Conservation (phyloP, 2,888 invertebrate species). For the Sycophila texana region DNA sequence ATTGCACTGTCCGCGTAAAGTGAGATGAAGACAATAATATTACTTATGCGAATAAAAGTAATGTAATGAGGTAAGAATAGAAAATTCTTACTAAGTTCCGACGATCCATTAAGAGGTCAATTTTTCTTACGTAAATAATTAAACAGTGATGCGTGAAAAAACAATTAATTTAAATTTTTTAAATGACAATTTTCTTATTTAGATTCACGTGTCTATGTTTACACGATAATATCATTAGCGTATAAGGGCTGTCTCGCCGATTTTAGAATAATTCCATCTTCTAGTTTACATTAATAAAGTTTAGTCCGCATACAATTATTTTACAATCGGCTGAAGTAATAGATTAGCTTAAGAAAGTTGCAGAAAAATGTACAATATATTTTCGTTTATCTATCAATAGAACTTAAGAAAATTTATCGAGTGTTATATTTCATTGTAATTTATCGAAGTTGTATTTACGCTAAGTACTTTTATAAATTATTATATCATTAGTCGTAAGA, state of each 20-base stretch:
- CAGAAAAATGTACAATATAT: constrained; percentile 42
- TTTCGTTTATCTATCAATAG: constrained; percentile 3
- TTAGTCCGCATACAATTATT: constrained; percentile 28
- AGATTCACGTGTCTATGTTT: not conserved
- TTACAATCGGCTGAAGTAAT: constrained; percentile 11
- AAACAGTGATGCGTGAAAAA: too few relatives aligned
- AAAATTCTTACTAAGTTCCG: too few relatives aligned
- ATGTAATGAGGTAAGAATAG: too few relatives aligned
- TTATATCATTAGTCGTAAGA: constrained; percentile 30
- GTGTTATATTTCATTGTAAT: constrained; percentile 39
- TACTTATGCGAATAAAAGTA: too few relatives aligned
- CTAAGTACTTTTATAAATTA: constrained; percentile 39
- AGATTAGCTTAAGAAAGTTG: not conserved
- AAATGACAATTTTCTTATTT: not conserved
- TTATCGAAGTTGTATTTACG: constrained; percentile 28
- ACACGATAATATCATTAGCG: not conserved
- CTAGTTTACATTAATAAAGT: not conserved
- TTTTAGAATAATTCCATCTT: constrained; percentile 5
- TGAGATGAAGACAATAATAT: too few relatives aligned
- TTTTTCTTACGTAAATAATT: too few relatives aligned
- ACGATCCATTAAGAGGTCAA: too few relatives aligned
- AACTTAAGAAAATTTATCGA: constrained; percentile 25
- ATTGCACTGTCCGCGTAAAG: too few relatives aligned
- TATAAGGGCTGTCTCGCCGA: not conserved
- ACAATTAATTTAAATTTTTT: too few relatives aligned